A percentile compares a stretch with the other conserved stretches of the same genome.
Evolutionary conservation across 2,797 vertebrate genomes (phyloP).

Genomic region (Sebastes iracundus): DNA sequence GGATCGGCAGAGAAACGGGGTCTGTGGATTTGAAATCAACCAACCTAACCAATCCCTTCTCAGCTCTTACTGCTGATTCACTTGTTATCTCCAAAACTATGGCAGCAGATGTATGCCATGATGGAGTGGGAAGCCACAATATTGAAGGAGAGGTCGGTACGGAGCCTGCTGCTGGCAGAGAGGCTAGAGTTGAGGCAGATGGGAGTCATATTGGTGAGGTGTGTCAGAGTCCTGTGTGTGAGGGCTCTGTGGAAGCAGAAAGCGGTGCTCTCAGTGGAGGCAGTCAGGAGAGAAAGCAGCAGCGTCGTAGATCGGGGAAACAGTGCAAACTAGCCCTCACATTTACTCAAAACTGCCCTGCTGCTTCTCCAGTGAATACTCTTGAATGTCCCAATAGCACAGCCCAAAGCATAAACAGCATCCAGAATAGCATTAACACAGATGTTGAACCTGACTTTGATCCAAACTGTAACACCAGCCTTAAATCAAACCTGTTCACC

Average conservation of each 20-base stretch:
- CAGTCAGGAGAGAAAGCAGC: constrained; percentile 75
- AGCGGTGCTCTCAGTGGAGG: constrained; percentile 18
- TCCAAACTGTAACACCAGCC: neutral
- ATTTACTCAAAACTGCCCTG: constrained; percentile 81
- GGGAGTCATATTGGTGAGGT: constrained; percentile 11
- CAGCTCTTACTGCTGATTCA: constrained; percentile 2
- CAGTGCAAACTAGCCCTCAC: constrained; percentile 88
- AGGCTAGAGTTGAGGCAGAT: constrained; percentile 11
- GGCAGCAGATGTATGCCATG: constrained; percentile 2
- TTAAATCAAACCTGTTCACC: neutral
- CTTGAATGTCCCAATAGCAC: constrained; percentile 21
- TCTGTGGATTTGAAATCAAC: constrained; percentile 13
- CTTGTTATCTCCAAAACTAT: neutral
- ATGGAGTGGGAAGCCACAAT: neutral
- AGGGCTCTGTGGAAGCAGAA: constrained; percentile 52
- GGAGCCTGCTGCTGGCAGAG: neutral
- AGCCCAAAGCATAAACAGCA: constrained; percentile 2
- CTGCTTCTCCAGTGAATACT: constrained; percentile 23
- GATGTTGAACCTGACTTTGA: constrained; percentile 3
- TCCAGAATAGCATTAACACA: neutral
- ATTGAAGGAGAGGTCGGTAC: neutral
- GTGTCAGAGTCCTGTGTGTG: constrained; percentile 41
- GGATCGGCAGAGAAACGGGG: neutral
- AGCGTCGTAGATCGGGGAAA: constrained; percentile 80
- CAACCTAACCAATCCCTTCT: neutral